These are phyloP conservation scores for Melanotaenia nigrans DNA, from an alignment of 2,797 vertebrate species.

Conservation along the genomic window DNA sequence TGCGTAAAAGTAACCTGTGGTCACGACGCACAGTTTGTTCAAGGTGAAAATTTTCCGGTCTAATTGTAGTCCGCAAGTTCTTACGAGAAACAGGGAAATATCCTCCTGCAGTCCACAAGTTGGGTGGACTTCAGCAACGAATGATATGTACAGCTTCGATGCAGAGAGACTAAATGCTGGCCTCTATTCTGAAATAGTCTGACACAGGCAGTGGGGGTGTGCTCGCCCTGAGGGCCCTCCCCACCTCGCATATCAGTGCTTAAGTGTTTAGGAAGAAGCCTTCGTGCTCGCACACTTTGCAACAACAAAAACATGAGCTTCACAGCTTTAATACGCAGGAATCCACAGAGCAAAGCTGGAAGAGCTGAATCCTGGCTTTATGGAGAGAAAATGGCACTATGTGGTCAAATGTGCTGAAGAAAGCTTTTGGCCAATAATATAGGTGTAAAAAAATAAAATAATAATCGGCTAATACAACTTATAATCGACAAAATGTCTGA, in stretches of 20 bases:
- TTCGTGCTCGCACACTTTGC: conserved; percentile 43
- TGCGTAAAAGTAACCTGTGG: conserved; percentile 72
- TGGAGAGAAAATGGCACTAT: neutral
- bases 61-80: conserved; percentile 45
- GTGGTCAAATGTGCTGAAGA: neutral
- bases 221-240: conserved; percentile 78
- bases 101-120: conserved; percentile 45
- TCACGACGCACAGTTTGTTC: conserved; percentile 48
- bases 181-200: conserved; percentile 76
- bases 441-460: no score
- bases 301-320: conserved; percentile 54
- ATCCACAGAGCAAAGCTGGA: conserved; percentile 11
- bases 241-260: conserved; percentile 53
- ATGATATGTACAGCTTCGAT: conserved; percentile 59
- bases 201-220: conserved; percentile 78
- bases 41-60: neutral
- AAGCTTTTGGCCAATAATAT: no score
- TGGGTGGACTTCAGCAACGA: conserved; percentile 43
- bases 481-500: no score
- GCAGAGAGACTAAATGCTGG: conserved; percentile 75
- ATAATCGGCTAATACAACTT: no score
- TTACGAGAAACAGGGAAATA: conserved; percentile 6
- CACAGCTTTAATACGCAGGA: neutral
- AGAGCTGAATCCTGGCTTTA: neutral
- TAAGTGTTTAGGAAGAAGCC: conserved; percentile 61